Evolutionary conservation across 2,797 vertebrate genomes (phyloP).

Genomic region (Vireo griseus): DNA sequence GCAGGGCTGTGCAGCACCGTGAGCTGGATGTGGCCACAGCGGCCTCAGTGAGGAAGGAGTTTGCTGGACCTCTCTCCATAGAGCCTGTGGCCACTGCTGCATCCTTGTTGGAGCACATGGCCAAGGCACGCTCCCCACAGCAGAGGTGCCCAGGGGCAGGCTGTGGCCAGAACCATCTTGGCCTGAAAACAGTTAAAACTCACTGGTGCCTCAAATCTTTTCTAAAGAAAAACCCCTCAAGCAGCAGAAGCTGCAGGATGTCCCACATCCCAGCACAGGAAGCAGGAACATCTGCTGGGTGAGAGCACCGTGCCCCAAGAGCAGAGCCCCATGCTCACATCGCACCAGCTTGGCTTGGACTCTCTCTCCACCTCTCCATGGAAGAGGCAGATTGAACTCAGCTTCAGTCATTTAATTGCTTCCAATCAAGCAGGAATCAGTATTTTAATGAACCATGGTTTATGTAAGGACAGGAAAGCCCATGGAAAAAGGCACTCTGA

Average conservation of each 20-base stretch:
- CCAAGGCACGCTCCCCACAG: neutral
- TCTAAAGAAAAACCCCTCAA: neutral
- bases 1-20: neutral
- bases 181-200: neutral
- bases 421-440: constrained; percentile 6
- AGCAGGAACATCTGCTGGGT: neutral
- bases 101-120: neutral
- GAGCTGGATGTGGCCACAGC: neutral
- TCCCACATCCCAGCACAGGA: neutral
- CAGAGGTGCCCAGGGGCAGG: neutral
- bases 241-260: neutral
- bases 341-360: rapidly evolving
- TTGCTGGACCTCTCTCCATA: rapidly evolving
- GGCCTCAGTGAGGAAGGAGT: neutral
- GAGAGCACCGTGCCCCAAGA: rapidly evolving
- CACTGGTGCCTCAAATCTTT: neutral
- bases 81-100: neutral
- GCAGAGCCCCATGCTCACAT: neutral
- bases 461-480: neutral
- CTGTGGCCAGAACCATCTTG: neutral
- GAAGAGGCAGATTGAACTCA: neutral
- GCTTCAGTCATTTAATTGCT: neutral
- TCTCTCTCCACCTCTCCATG: neutral
- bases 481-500: neutral
- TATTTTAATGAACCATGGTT: neutral